These are phyloP conservation scores for Eupithecia exiguata DNA, from an alignment of 2,888 invertebrate genomes.

Conservation along the genomic window DNA sequence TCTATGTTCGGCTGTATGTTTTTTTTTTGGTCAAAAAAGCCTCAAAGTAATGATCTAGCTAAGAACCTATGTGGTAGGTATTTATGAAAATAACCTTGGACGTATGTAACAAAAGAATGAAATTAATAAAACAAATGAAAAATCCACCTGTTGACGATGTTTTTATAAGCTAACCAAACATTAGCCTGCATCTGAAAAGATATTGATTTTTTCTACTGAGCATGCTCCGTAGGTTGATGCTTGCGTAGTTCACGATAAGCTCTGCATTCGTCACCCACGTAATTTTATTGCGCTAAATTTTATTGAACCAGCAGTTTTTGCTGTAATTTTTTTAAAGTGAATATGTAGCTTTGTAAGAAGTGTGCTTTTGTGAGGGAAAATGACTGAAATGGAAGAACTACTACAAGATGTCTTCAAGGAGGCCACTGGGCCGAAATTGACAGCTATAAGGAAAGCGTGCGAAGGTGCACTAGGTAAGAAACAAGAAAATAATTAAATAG, in stretches of 20 bases:
- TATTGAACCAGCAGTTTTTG: neutral
- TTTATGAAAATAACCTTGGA: no score
- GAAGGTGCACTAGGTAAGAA: constrained; percentile 92
- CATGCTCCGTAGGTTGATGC: constrained; percentile 65
- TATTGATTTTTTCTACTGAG: constrained; percentile 78
- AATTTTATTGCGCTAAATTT: constrained; percentile 19
- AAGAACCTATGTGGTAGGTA: no score
- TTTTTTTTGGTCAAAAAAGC: no score
- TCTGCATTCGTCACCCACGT: constrained; percentile 61
- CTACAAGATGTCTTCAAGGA: constrained; percentile 93
- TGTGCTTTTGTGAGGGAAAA: constrained; percentile 32
- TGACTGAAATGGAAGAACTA: constrained; percentile 89
- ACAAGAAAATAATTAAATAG: neutral
- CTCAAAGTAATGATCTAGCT: no score
- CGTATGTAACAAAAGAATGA: neutral
- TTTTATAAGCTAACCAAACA: constrained; percentile 50
- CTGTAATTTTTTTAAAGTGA: neutral
- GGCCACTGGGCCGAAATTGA: constrained; percentile 90
- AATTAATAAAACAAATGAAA: neutral
- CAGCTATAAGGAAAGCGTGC: constrained; percentile 90
- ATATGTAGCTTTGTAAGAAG: constrained; percentile 24
- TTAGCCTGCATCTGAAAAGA: constrained; percentile 41
- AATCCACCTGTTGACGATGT: constrained; percentile 66
- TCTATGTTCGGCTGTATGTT: no score
- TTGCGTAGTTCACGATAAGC: constrained; percentile 65